These are phyloP conservation scores for Aplodontia rufa DNA, from an alignment of 2,113 vertebrate genomes.

Conservation along the genomic window DNA sequence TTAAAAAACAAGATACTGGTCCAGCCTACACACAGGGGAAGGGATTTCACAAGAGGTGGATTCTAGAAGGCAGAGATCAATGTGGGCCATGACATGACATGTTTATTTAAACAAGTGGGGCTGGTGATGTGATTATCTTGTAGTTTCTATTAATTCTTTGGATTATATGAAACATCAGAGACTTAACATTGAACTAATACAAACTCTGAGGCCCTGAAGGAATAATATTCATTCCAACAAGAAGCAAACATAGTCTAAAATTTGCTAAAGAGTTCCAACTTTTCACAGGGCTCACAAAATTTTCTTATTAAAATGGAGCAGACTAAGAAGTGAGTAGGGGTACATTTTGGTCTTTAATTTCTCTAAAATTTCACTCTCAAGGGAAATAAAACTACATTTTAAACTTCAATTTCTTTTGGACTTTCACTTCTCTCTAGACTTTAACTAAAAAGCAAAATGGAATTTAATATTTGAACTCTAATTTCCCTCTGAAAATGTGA, in stretches of 20 bases:
- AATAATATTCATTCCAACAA: not conserved
- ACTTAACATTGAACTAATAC: not conserved
- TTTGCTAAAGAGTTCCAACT: not conserved
- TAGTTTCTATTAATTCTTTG: not conserved
- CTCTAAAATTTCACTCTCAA: constrained; percentile 43
- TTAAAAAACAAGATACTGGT: too few relatives aligned
- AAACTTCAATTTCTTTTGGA: constrained; percentile 31
- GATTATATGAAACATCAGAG: constrained; percentile 53
- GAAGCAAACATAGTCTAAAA: not conserved
- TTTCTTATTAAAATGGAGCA: constrained; percentile 39
- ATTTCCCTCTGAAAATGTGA: constrained; percentile 39
- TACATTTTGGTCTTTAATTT: constrained; percentile 27
- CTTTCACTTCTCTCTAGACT: constrained; percentile 30
- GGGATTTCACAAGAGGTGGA: not conserved
- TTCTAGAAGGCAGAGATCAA: not conserved
- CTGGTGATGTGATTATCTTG: not conserved
- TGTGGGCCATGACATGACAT: not conserved
- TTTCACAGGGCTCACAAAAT: not conserved
- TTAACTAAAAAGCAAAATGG: constrained; percentile 38
- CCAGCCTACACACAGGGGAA: not conserved
- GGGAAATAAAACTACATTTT: constrained; percentile 13
- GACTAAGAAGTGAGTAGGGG: not conserved
- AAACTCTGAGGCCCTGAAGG: constrained; percentile 13
- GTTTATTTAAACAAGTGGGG: not conserved
- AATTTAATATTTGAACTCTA: constrained; percentile 39